Conservation (phyloP, 2,888 invertebrate species). For the Acanthopleura granulata region DNA sequence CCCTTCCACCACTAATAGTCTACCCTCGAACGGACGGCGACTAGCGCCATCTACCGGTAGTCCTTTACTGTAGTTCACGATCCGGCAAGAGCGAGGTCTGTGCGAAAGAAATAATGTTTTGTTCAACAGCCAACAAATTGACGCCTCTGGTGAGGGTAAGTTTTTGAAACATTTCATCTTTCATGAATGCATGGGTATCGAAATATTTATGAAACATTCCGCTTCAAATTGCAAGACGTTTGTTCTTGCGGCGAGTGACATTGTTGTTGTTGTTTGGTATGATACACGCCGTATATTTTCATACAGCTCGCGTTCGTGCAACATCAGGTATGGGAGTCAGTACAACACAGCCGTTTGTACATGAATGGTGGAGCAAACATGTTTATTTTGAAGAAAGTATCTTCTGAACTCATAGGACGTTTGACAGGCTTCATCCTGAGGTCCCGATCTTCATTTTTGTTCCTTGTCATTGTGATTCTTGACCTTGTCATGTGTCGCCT, state of each 20-base stretch:
- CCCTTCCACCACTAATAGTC: background rate
- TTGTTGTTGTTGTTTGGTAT: background rate
- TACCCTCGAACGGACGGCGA: background rate
- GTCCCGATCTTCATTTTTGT: too few relatives aligned
- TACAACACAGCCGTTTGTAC: too few relatives aligned
- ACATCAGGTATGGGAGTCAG: too few relatives aligned
- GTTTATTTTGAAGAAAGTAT: too few relatives aligned
- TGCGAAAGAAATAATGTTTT: constrained; percentile 39
- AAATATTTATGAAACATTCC: background rate
- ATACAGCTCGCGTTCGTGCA: background rate
- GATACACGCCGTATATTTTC: background rate
- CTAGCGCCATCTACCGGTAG: constrained; percentile 9
- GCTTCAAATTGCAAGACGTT: background rate
- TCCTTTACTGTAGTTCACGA: background rate
- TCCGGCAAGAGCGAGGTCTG: background rate
- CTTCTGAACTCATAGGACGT: too few relatives aligned
- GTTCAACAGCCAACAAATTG: constrained; percentile 41
- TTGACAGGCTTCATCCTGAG: too few relatives aligned
- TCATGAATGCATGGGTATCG: too few relatives aligned
- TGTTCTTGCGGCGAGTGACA: background rate
- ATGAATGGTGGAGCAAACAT: too few relatives aligned
- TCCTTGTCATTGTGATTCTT: too few relatives aligned
- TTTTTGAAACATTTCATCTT: background rate
- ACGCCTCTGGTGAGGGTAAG: constrained; percentile 41
- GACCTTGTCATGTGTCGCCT: too few relatives aligned